Evolutionary conservation across 1,140 invertebrate species (phyloP), one percentile per base, ranked within the genome.

Genomic region (Drosophila ficusphila): DNA sequence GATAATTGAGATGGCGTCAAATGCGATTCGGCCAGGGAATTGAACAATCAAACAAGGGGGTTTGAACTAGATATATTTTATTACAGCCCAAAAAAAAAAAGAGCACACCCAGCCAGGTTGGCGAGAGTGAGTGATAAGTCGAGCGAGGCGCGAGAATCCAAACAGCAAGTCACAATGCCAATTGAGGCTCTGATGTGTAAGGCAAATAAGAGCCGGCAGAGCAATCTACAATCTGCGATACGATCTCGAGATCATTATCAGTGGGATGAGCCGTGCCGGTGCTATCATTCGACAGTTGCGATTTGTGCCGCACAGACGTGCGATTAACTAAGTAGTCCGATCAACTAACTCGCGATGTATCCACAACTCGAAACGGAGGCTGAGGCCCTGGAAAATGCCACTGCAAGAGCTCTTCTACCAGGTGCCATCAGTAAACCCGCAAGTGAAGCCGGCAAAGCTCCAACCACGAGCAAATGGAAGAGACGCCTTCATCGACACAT

Each of bases 361-460:
- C 81, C 81, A 12, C 82, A 86, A 56, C 21, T 70, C 57, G 83
- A 88, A 21, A 49, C 57, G 12, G 86, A 83, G 9, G 52, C 71
- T 0, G 58, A 89, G 46, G 51, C 72, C 3, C 61, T 54, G 9
- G 60, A 83, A 21, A 72, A 76, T 16, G 71, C 76, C 3, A 89
- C 67, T 4, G 77, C 75, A 2, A 46, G 69, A 19, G 68, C 62
- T 2, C 54, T 85, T 2, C 31, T 78, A 31, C 25, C 58, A 31
- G 34, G 25, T 2, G 33, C 62, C 19, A 38, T 47, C 6, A 64
- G 48, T 7, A 44, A 51, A 3, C 21, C 58, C 21, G 71, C 68
- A 3, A 68, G 52, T 41, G 44, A 65, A 31, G 48, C 39, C 3
- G 69, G 46, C 7, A 61, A 62, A 36, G 16, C 62, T 12, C 41